Base-by-base conservation (phyloP, 2,888 invertebrate genomes). In the Marronus borbonicus region DNA sequence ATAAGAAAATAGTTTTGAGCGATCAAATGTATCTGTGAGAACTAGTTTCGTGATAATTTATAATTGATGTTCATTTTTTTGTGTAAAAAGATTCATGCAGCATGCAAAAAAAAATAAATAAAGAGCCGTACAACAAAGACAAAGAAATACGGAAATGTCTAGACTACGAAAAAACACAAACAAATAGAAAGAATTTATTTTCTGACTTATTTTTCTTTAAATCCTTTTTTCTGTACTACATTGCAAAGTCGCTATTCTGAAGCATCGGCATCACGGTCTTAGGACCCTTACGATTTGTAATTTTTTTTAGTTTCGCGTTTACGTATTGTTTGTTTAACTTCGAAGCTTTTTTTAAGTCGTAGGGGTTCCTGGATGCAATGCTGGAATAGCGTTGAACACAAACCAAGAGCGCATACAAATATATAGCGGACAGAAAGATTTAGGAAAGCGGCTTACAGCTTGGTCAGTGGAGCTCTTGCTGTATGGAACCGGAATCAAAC, bases 391-490 rank as follows among this genome's bases (percentile, higher is more conserved):
- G 66, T 69, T 24, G 86, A 87, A 88, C 87, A 88, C 86, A 88
- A 88, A 86, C 86, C 83, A 87, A 88, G 88, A 88, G 88, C 88
- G 85, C 87, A 88, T 87, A 88, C 87, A 86, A 87, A 87, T 85
- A 88, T 87, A 87, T 87, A 89, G 89, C 88, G 88, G 88, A 89
- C 89, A 89, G 89, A 89, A 88, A 89, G 89, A 89, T 89, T 88
- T 89, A 89, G 89, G 90, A 91, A 92, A 92, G 92, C 92, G 91
- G 95, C 98, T 98, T 98, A 98, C 98, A 97, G 98, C 98, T 96
- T 98, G 98, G 94, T 98, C 98, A 93, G 98, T 98, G 92, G 97
- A 97, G 92, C 97, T 97, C 96, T 98, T 98, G 97, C 98, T 98
- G 96, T 98, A 98, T 92, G 98, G 98, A 92, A 98, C 98, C 92